Evolutionary conservation across 2,113 vertebrate genomes (phyloP), one percentile per base, ranked within the genome.

Genomic region (Cyprinodon brontotheroides): DNA sequence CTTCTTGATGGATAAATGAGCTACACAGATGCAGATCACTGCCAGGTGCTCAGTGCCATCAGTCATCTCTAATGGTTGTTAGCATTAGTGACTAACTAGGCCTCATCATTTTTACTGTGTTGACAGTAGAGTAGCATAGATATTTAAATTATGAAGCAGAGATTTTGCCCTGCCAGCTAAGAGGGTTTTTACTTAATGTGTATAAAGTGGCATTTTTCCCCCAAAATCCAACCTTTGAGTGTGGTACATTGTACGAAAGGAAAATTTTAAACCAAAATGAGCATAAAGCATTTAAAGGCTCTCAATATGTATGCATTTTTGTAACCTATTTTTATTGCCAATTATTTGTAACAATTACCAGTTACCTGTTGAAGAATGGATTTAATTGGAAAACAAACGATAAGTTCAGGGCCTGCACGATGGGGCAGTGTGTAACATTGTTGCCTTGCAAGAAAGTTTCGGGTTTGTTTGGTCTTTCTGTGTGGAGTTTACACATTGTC

Each of bases 31-130:
- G 61, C 45, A 36, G 48, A 36, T 40, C 50, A 63, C 39, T 53
- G 50, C 71, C 74, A 40, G 3, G 61, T 61, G 63, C 39, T 22
- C 59, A 2, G 29, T 4, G 38, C 65, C 78, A 87, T 86, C 87
- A 53, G 47, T 85, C 85, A 83, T 36, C 69, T 22, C 64, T 85
- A 86, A 89, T 86, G 86, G 78, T 74, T 88, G 81, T 85, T 87
- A 78, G 59, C 83, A 36, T 89, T 68, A 66, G 77, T 39, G 82
- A 78, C 70, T 37, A 71, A 73, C 76, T 79, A 60, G 50, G 63
- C 74, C 79, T 75, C 50, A 78, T 81, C 50, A 10, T 78, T 87
- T 72, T 74, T 75, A 78, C 81, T 78, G 70, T 82, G 79, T 75
- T 85, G 84, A 88, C 70, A 63, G 70, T 43, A 40, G 36, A 78